Evolutionary conservation across 92 coral and sea anemone species (phyloP), one percentile per base, ranked within the genome.

Genomic region (Muricea muricata): DNA sequence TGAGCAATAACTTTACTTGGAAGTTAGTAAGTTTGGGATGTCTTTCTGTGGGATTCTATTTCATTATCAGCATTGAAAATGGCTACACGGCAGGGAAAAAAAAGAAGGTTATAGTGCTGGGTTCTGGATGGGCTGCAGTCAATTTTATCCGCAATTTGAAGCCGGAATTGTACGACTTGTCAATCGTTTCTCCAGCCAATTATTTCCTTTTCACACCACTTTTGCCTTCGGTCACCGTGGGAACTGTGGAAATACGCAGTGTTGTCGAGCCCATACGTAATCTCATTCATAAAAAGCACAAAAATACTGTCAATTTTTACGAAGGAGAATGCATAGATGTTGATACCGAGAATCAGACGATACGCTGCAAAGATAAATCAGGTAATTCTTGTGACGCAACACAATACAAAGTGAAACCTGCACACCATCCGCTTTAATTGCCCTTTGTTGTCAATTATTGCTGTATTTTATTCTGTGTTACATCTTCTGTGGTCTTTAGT

Each of bases 251-350:
- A 39, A 37, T 78, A 32, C 83, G 83, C 5, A 78, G 83, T 65
- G 83, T 78, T 20, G 83, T 78, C 10, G 83, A 78, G 46, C 83
- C 83, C 28, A 78, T 78, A 33, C 83, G 83, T 45, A 78, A 78
- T 37, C 83, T 78, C 30, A 78, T 78, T 65, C 71, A 78, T 46
- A 78, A 78, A 58, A 78, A 78, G 71, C 83, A 78, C 70, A 78
- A 78, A 45, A 57, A 56, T 24, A 78, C 70, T 1, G 83, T 78
- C n/a, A 56, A 58, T 7, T 78, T 78, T 58, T 78, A 78, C 71
- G 83, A 78, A 58, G 83, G 83, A 17, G 83, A 78, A 57, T 78
- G 83, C 67, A 78, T 78, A 7, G 83, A 78, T 57, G 83, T 78
- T 2, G 83, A 78, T 37, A 56, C 58, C 13, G 83, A 78, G 1